These are phyloP conservation scores for Danio jaintianensis DNA, from an alignment of 2,797 vertebrate genomes.

Conservation along the genomic window DNA sequence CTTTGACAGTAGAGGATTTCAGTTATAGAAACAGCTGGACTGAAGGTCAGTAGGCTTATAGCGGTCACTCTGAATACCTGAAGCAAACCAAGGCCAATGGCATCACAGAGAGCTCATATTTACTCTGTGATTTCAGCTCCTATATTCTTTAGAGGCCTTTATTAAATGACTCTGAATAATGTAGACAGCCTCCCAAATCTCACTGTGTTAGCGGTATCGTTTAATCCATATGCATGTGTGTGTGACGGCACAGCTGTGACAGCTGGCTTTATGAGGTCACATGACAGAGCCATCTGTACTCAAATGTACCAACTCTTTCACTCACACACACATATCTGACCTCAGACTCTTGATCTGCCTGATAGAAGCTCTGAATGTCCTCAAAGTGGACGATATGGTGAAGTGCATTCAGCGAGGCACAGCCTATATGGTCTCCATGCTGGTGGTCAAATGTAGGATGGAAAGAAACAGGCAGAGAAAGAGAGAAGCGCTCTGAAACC, in stretches of 20 bases:
- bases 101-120: not conserved
- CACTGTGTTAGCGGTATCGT: slow-evolving; percentile 35
- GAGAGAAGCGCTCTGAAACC: slow-evolving; percentile 46
- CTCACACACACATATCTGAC: not conserved
- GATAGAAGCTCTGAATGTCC: not conserved
- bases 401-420: not conserved
- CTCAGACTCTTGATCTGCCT: not conserved
- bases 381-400: not conserved
- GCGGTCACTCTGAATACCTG: slow-evolving; percentile 5
- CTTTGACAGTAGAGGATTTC: slow-evolving; percentile 2
- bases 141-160: not conserved
- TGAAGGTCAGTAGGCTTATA: slow-evolving; percentile 13
- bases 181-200: slow-evolving; percentile 27
- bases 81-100: not conserved
- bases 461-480: slow-evolving; percentile 38
- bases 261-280: slow-evolving; percentile 52
- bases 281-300: slow-evolving; percentile 51
- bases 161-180: slow-evolving; percentile 24
- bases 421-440: not conserved
- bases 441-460: slow-evolving; percentile 54
- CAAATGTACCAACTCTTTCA: slow-evolving; percentile 39
- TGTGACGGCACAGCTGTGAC: slow-evolving; percentile 59
- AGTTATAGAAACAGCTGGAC: slow-evolving; percentile 14
- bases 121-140: not conserved
- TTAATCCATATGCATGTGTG: slow-evolving; percentile 48